Evolutionary conservation across 2,888 invertebrate species (phyloP).

Genomic region (Chorisops tibialis): DNA sequence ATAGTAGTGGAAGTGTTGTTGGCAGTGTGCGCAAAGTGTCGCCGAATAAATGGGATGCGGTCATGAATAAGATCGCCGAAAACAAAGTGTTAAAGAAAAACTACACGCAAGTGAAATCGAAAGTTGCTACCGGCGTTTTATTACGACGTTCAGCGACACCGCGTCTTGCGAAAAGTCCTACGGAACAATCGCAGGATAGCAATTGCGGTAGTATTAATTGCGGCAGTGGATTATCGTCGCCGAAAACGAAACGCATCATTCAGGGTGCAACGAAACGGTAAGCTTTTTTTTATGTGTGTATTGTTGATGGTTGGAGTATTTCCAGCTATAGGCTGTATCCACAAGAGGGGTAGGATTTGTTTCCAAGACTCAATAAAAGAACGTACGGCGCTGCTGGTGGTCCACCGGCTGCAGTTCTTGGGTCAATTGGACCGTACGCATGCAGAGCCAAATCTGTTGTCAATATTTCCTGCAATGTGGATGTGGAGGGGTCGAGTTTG

Average conservation of each 20-base stretch:
- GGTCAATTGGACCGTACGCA: too few relatives aligned
- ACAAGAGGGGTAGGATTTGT: too few relatives aligned
- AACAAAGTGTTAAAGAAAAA: conserved; percentile 70
- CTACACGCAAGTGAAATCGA: conserved; percentile 83
- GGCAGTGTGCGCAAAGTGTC: conserved; percentile 32
- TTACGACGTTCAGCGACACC: conserved; percentile 28
- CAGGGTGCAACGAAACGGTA: conserved; percentile 44
- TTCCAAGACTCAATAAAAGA: too few relatives aligned
- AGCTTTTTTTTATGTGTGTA: too few relatives aligned
- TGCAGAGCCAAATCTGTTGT: too few relatives aligned
- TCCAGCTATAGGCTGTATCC: too few relatives aligned
- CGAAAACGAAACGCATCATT: conserved; percentile 38
- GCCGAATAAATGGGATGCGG: conserved; percentile 70
- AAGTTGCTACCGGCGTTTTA: conserved; percentile 62
- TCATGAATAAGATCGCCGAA: conserved; percentile 77
- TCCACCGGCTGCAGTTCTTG: too few relatives aligned
- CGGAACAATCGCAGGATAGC: conserved; percentile 26
- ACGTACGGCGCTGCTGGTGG: too few relatives aligned
- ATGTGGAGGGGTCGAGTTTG: too few relatives aligned
- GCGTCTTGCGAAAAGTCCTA: conserved; percentile 25
- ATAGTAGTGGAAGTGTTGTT: neutral
- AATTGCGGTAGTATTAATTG: conserved; percentile 30
- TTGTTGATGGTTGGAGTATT: too few relatives aligned
- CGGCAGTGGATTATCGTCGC: conserved; percentile 37
- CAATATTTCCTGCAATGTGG: too few relatives aligned